phyloP scores from a whole-genome alignment of 2,888 invertebrate species.

The Bruchidius siliquastri region DNA sequence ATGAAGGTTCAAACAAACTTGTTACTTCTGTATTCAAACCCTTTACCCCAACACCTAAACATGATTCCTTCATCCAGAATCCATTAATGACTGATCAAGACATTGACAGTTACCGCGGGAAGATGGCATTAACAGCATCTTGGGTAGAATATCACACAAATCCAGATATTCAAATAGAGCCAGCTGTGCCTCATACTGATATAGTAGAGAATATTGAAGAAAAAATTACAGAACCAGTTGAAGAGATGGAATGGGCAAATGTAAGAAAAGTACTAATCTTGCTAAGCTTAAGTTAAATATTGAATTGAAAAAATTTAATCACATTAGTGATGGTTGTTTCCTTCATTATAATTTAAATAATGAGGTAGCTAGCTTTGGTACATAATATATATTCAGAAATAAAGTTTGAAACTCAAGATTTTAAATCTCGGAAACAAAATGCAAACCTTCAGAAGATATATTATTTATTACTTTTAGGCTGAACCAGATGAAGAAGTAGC shows the following conservation, averaged over 20 bases:
- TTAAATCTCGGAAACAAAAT: too few relatives aligned
- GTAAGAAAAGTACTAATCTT: conserved; percentile 10
- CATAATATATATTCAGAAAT: too few relatives aligned
- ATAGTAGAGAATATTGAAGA: not conserved
- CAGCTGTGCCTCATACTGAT: not conserved
- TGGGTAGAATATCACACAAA: conserved; percentile 18
- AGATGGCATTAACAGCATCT: conserved; percentile 17
- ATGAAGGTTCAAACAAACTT: not conserved
- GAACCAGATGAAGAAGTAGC: conserved; percentile 12
- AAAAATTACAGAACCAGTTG: conserved; percentile 7
- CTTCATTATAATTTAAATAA: too few relatives aligned
- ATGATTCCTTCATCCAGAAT: not conserved
- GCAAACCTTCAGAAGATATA: too few relatives aligned
- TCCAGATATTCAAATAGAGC: not conserved
- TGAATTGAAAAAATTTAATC: too few relatives aligned
- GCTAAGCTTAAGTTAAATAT: too few relatives aligned
- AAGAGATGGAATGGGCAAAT: conserved; percentile 28
- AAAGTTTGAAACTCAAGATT: too few relatives aligned
- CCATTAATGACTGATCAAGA: not conserved
- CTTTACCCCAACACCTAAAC: not conserved
- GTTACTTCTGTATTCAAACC: not conserved
- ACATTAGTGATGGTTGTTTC: too few relatives aligned
- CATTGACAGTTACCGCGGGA: conserved; percentile 7
- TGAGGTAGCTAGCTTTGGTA: too few relatives aligned
- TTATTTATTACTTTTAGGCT: conserved; percentile 12